phyloP scores from a whole-genome alignment of 2,797 vertebrate species.

The Poecilia velifera region DNA sequence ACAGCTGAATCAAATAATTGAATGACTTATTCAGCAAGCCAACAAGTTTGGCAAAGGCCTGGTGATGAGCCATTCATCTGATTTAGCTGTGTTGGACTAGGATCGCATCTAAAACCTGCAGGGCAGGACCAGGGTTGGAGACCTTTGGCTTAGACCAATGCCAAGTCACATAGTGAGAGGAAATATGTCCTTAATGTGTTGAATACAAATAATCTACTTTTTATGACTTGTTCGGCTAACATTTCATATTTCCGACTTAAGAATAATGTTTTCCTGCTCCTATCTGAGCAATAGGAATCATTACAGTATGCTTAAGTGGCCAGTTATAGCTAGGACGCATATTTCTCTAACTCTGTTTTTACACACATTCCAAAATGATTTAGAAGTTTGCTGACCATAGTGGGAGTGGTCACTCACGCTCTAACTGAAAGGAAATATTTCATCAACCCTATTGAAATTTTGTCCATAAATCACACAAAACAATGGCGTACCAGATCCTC shows the following conservation, averaged over 20 bases:
- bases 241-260: background rate
- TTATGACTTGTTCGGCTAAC: background rate
- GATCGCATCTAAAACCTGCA: too few relatives aligned
- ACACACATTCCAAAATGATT: constrained; percentile 8
- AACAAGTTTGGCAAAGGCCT: too few relatives aligned
- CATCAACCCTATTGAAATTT: constrained; percentile 39
- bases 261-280: background rate
- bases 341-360: background rate
- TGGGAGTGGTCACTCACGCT: constrained; percentile 30
- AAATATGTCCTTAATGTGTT: background rate
- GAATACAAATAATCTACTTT: background rate
- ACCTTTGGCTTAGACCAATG: background rate
- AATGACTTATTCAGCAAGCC: too few relatives aligned
- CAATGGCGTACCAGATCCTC: constrained; percentile 46
- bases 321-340: background rate
- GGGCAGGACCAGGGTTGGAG: too few relatives aligned
- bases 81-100: too few relatives aligned
- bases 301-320: background rate
- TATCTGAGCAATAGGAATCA: background rate
- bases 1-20: too few relatives aligned
- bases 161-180: background rate
- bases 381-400: constrained; percentile 9
- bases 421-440: constrained; percentile 54
- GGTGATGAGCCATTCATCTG: too few relatives aligned
- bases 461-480: constrained; percentile 55